Conservation (phyloP, 2,797 vertebrate species). For the Acanthurus tractus region DNA sequence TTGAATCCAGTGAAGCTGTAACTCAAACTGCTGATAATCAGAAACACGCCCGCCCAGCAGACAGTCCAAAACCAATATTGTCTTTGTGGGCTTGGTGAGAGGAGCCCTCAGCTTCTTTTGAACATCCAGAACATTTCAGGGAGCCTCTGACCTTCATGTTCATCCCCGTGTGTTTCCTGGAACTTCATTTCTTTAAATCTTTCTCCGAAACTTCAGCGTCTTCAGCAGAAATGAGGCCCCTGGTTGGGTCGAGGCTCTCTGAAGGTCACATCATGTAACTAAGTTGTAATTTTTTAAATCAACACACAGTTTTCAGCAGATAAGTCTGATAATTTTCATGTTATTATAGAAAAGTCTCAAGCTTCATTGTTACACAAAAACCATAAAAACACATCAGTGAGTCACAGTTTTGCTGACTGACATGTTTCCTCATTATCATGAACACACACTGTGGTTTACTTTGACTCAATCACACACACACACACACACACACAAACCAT, state of each 20-base stretch:
- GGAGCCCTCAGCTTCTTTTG: not conserved
- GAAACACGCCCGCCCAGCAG: constrained; percentile 14
- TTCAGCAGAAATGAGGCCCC: not conserved
- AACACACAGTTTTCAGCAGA: too few species aligned
- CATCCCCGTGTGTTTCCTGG: not conserved
- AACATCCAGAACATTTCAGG: not conserved
- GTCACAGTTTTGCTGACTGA: too few species aligned
- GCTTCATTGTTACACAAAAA: too few species aligned
- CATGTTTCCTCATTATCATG: too few species aligned
- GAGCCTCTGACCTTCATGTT: not conserved
- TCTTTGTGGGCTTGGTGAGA: constrained; percentile 18
- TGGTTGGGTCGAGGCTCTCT: not conserved
- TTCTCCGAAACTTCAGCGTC: not conserved
- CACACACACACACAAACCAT: too few species aligned
- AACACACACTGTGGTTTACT: too few species aligned
- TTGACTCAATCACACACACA: too few species aligned
- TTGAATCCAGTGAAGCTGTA: too few species aligned
- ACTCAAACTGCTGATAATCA: not conserved
- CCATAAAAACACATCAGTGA: too few species aligned
- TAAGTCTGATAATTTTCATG: too few species aligned
- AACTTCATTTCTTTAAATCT: not conserved
- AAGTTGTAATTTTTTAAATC: too few species aligned
- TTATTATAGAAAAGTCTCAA: too few species aligned
- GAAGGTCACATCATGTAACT: not conserved
- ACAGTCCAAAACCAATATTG: constrained; percentile 31